Evolutionary conservation across 1,140 invertebrate species (phyloP).

Genomic region (Diploscapter pachys): DNA sequence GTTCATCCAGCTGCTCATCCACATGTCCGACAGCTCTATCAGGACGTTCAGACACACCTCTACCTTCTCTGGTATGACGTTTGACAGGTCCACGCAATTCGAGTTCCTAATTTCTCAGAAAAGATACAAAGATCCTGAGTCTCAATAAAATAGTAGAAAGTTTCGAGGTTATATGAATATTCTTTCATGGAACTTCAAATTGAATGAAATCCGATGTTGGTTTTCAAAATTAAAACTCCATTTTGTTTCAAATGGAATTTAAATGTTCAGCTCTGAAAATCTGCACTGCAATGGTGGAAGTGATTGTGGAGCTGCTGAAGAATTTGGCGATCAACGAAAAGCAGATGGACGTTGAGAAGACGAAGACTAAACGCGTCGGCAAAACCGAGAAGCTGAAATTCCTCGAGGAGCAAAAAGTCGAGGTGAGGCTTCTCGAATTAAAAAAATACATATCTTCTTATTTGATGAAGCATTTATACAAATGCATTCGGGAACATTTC

Average conservation of each 20-base stretch:
- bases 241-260: constrained; percentile 69
- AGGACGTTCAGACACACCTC: constrained; percentile 96
- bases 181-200: constrained; percentile 75
- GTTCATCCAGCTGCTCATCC: constrained; percentile 91
- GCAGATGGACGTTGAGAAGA: constrained; percentile 92
- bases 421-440: constrained; percentile 64
- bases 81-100: constrained; percentile 90
- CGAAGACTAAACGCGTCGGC: constrained; percentile 74
- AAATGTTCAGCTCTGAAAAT: constrained; percentile 82
- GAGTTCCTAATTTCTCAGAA: constrained; percentile 92
- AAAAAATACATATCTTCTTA: constrained; percentile 6
- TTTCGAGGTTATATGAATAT: no score
- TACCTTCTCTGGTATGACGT: constrained; percentile 91
- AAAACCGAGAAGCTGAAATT: constrained; percentile 81
- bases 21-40: constrained; percentile 94
- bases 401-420: constrained; percentile 83
- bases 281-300: constrained; percentile 97
- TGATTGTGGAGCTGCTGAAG: constrained; percentile 87
- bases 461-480: constrained; percentile 68
- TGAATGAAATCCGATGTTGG: constrained; percentile 92
- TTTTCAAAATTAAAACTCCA: constrained; percentile 73
- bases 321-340: constrained; percentile 94
- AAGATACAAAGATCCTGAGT: constrained; percentile 76
- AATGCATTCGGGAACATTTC: constrained; percentile 98
- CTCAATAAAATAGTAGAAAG: no score